phyloP scores from a whole-genome alignment of 2,797 vertebrate genomes.

The Setipinna tenuifilis region DNA sequence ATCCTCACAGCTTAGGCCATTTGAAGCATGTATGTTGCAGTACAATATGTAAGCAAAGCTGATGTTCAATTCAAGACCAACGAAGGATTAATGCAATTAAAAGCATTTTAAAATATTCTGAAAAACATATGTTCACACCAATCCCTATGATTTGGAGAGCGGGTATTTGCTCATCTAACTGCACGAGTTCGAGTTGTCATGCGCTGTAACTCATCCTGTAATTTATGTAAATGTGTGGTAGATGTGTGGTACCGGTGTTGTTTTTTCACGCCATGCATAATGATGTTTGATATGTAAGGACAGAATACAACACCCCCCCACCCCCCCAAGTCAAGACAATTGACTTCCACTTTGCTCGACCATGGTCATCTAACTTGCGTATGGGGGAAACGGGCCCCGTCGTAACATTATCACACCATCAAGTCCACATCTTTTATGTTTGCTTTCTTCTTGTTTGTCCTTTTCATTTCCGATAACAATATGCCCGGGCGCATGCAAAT shows the following conservation, averaged over 20 bases:
- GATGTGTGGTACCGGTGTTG: not conserved
- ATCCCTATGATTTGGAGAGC: not conserved
- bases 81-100: slow-evolving; percentile 1
- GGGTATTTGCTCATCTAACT: not conserved
- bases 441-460: not conserved
- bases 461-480: slow-evolving; percentile 59
- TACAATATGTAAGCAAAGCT: not conserved
- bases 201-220: not conserved
- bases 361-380: not conserved
- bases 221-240: slow-evolving; percentile 19
- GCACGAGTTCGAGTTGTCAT: not conserved
- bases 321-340: not conserved
- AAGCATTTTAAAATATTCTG: not conserved
- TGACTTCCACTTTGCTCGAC: not conserved
- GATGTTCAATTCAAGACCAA: not conserved
- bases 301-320: not conserved
- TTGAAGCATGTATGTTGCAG: not conserved
- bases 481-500: slow-evolving; percentile 34
- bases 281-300: not conserved
- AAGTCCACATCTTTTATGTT: not conserved
- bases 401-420: not conserved
- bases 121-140: not conserved
- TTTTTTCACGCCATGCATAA: not conserved
- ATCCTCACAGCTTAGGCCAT: not conserved
- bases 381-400: not conserved